phyloP scores from a whole-genome alignment of 2,113 vertebrate species.

The Aldabrachelys gigantea region DNA sequence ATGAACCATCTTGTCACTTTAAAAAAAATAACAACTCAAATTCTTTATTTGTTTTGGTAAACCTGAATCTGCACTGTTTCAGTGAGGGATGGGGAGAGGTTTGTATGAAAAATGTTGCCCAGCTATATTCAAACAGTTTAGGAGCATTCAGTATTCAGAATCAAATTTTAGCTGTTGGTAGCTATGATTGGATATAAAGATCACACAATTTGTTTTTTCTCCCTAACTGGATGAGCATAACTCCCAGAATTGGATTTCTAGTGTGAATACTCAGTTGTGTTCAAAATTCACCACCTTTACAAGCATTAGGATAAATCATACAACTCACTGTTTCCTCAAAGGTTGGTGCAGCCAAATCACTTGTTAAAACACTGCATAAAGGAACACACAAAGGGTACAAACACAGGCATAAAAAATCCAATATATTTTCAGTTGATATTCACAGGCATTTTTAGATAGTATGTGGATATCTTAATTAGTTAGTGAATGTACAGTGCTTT shows the following conservation, averaged over 20 bases:
- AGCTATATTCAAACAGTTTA: rapidly evolving
- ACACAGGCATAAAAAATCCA: not conserved
- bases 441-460: not conserved
- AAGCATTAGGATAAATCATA: not conserved
- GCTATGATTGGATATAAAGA: not conserved
- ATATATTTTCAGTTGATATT: not conserved
- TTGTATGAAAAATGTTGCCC: not conserved
- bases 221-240: not conserved
- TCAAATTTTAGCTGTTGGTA: not conserved
- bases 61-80: not conserved
- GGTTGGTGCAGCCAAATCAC: not conserved
- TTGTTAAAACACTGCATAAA: not conserved
- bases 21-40: not conserved
- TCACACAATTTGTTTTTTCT: not conserved
- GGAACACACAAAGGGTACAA: not conserved
- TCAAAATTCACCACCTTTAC: not conserved
- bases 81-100: not conserved
- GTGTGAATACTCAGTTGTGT: not conserved
- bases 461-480: not conserved
- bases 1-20: not conserved
- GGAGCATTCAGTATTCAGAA: not conserved
- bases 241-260: not conserved
- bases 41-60: not conserved
- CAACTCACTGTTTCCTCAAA: not conserved
- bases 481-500: not conserved